A percentile compares a stretch with the other conserved stretches of the same genome.
These are phyloP conservation scores for Ophioderma brevispina DNA, from an alignment of 35 echinoderm and acorn worm species.

Conservation along the genomic window DNA sequence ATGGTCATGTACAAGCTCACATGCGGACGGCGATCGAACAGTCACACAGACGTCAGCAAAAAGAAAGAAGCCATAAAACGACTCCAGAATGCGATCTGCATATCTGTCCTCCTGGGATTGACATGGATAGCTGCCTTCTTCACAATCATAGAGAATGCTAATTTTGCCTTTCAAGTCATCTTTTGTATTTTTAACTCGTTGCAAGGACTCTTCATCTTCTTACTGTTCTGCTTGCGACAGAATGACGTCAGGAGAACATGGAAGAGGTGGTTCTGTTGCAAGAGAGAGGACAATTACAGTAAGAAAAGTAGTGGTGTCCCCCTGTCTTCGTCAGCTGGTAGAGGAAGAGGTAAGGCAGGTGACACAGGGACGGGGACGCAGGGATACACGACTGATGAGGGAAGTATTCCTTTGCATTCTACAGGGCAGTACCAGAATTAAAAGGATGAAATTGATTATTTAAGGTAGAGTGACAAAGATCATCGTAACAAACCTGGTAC, in stretches of 20 bases:
- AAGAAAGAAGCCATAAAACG: conserved; percentile 32
- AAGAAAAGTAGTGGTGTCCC: neutral
- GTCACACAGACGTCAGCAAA: neutral
- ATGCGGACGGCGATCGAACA: neutral
- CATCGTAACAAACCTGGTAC: no score
- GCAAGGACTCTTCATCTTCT: conserved; percentile 80
- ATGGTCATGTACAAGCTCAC: conserved; percentile 48
- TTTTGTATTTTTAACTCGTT: conserved; percentile 72
- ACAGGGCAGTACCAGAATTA: no score
- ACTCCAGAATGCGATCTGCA: conserved; percentile 45
- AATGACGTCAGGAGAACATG: conserved; percentile 63
- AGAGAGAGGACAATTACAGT: neutral
- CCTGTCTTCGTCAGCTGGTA: neutral
- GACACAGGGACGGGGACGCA: neutral
- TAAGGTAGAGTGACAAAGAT: no score
- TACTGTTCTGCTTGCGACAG: conserved; percentile 63
- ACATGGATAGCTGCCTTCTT: conserved; percentile 80
- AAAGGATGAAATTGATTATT: no score
- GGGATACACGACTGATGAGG: neutral
- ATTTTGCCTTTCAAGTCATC: conserved; percentile 44
- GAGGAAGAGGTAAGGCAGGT: neutral
- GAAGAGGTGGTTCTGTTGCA: conserved; percentile 17
- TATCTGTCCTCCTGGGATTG: conserved; percentile 57
- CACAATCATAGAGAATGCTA: conserved; percentile 1
- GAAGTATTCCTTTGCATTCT: no score